Evolutionary conservation across 92 coral and sea anemone species (phyloP).

Genomic region (Heteractis magnifica): DNA sequence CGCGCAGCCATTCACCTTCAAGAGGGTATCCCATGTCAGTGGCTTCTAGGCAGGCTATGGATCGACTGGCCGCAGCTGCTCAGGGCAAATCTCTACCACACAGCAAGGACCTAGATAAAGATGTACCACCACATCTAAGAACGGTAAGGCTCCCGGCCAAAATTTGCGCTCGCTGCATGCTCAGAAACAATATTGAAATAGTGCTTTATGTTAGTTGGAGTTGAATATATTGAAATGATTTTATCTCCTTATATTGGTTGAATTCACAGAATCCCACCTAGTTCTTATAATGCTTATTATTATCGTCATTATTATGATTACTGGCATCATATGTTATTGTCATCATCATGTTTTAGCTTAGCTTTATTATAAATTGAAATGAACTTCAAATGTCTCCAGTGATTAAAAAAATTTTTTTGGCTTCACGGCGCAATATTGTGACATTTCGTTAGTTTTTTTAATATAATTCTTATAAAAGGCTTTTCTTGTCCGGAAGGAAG

Average conservation of each 20-base stretch:
- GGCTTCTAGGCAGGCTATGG: conserved; percentile 83
- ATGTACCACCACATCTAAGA: conserved; percentile 64
- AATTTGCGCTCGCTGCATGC: too few species aligned
- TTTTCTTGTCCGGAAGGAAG: conserved; percentile 23
- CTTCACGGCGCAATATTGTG: background rate
- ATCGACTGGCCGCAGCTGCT: conserved; percentile 82
- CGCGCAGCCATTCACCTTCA: conserved; percentile 64
- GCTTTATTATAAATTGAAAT: background rate
- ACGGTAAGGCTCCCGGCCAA: conserved; percentile 41
- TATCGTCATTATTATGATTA: background rate
- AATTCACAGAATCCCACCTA: too few species aligned
- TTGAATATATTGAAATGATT: background rate
- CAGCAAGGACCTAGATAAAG: conserved; percentile 50
- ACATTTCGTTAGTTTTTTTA: background rate
- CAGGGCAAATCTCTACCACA: conserved; percentile 61
- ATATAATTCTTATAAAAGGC: background rate
- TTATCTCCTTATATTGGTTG: too few species aligned
- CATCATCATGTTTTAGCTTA: background rate
- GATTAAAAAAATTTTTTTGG: background rate
- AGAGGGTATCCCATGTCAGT: conserved; percentile 65
- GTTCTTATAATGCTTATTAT: background rate
- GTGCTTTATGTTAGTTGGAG: background rate
- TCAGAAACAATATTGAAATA: background rate
- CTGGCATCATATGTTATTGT: background rate
- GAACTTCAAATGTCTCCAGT: background rate